Conservation (phyloP, 2,113 vertebrate species). For the Spilogale gracilis region DNA sequence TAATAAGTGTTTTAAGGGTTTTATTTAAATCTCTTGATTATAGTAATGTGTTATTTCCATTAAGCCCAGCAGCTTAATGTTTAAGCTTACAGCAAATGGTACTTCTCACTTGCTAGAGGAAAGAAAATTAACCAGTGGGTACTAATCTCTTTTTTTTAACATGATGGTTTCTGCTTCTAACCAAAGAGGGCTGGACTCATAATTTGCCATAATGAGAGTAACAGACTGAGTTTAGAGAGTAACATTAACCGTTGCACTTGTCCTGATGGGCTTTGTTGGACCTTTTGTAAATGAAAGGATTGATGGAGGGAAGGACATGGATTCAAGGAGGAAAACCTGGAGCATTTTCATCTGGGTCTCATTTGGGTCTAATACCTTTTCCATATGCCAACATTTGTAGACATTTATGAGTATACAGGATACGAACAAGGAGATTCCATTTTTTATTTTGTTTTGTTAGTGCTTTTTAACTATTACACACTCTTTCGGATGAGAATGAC, state of each 20-base stretch:
- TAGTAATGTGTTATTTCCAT: background rate
- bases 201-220: background rate
- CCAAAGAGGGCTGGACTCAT: background rate
- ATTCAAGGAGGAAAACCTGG: background rate
- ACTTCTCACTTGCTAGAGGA: background rate
- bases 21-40: background rate
- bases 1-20: background rate
- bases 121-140: background rate
- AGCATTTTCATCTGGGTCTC: background rate
- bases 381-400: background rate
- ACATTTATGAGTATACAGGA: background rate
- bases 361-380: background rate
- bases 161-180: background rate
- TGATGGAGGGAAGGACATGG: background rate
- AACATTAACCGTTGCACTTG: background rate
- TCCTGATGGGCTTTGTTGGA: background rate
- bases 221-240: background rate
- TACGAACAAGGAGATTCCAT: background rate
- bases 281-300: background rate
- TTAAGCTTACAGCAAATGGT: background rate
- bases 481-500: background rate
- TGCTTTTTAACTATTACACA: background rate
- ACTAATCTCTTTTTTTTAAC: background rate
- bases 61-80: background rate
- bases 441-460: background rate